These are phyloP conservation scores for Caenorhabditis sp. DNA, from an alignment of 2,888 invertebrate species.

Conservation along the genomic window DNA sequence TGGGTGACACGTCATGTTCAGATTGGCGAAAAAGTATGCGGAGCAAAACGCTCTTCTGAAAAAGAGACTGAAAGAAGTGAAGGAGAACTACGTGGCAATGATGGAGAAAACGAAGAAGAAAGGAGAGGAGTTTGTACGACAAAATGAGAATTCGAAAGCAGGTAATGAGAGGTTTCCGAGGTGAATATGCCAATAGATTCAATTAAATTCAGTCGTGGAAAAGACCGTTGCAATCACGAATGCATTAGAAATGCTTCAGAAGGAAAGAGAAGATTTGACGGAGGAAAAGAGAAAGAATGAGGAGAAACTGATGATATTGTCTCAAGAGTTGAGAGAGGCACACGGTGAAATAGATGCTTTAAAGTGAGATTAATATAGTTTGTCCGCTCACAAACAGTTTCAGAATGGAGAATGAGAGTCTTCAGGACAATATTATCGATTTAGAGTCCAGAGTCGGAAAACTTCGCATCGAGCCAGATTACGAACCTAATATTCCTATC, in stretches of 20 bases:
- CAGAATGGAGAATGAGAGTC: conserved; percentile 53
- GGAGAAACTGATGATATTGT: not conserved
- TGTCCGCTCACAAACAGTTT: conserved; percentile 2
- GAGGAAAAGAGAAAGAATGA: conserved; percentile 25
- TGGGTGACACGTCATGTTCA: not conserved
- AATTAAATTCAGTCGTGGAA: conserved; percentile 43
- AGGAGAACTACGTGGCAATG: conserved; percentile 15
- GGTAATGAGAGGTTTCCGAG: not conserved
- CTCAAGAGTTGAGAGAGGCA: conserved; percentile 40
- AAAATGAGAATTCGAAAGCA: conserved; percentile 43
- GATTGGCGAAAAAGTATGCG: conserved; percentile 58
- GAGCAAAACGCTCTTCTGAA: conserved; percentile 59
- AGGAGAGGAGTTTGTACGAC: conserved; percentile 33
- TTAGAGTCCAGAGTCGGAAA: conserved; percentile 2
- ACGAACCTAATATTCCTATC: conserved; percentile 4
- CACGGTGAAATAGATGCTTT: conserved; percentile 51
- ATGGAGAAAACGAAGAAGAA: conserved; percentile 32
- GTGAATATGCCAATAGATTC: not conserved
- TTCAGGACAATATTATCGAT: not conserved
- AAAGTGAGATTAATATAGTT: conserved; percentile 21
- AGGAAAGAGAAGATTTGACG: conserved; percentile 21
- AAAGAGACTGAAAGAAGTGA: conserved; percentile 48
- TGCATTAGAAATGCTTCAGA: conserved; percentile 6
- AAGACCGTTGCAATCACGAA: conserved; percentile 28
- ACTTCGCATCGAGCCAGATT: not conserved